Evolutionary conservation across 2,113 vertebrate species (phyloP).

Genomic region (Nothoprocta pentlandii): DNA sequence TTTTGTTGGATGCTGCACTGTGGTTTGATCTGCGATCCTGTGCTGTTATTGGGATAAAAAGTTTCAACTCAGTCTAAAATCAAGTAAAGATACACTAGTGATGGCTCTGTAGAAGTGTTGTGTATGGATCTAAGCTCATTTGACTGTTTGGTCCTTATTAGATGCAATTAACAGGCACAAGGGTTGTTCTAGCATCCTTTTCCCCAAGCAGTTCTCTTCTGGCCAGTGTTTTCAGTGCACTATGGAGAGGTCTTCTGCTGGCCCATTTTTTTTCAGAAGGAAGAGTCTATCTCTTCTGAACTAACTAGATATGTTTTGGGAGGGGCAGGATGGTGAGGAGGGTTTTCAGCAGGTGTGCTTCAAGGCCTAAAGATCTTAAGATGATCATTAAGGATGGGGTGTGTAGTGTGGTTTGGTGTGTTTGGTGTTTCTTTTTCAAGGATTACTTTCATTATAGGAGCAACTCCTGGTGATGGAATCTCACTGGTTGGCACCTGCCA

Average conservation of each 20-base stretch:
- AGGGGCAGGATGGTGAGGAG: not conserved
- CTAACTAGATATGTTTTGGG: accelerated
- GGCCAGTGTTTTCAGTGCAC: not conserved
- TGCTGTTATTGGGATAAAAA: not conserved
- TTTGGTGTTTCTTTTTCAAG: not conserved
- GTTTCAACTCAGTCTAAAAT: not conserved
- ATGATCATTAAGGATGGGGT: accelerated
- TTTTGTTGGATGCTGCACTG: not conserved
- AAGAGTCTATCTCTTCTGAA: not conserved
- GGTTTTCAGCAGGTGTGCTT: not conserved
- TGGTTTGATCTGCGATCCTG: not conserved
- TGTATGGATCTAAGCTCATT: not conserved
- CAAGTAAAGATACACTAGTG: not conserved
- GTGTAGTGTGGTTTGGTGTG: too few species aligned
- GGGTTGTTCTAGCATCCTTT: not conserved
- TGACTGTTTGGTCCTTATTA: not conserved
- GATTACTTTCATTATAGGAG: not conserved
- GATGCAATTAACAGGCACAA: not conserved
- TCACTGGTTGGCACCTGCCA: not conserved
- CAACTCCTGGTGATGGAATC: not conserved
- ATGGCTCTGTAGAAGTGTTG: not conserved
- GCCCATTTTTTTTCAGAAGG: not conserved
- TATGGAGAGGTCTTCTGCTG: not conserved
- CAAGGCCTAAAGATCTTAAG: not conserved
- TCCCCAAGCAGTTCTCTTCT: not conserved